phyloP scores from a whole-genome alignment of 2,113 vertebrate species.

The Rhinolophus sinicus region DNA sequence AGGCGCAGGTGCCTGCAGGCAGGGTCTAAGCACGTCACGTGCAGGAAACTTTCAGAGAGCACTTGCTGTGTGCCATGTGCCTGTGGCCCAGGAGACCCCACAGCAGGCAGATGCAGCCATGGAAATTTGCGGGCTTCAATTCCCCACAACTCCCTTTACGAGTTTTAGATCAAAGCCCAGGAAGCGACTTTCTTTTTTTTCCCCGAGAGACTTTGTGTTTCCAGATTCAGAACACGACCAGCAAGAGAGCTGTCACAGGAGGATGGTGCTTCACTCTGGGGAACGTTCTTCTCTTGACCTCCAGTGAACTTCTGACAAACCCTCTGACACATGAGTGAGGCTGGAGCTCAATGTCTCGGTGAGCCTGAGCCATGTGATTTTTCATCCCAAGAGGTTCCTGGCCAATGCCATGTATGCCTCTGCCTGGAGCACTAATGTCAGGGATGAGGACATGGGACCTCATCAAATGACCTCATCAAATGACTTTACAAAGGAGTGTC shows the following conservation, averaged over 20 bases:
- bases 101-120: accelerated
- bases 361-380: neutral
- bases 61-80: accelerated
- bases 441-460: neutral
- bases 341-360: accelerated
- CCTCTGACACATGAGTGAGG: neutral
- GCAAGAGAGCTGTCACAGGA: neutral
- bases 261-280: accelerated
- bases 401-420: neutral
- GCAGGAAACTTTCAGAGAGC: accelerated
- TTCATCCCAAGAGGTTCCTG: neutral
- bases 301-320: neutral
- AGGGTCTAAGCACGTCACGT: neutral
- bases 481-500: neutral
- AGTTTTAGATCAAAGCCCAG: neutral
- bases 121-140: neutral
- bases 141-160: neutral
- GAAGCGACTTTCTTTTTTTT: neutral
- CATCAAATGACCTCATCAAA: neutral
- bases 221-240: neutral
- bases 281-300: neutral
- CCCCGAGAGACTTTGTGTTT: neutral
- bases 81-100: accelerated
- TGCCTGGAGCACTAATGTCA: neutral
- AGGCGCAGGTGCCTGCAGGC: too few species aligned